A percentile compares a stretch with the other conserved stretches of the same genome.
Evolutionary conservation across 2,888 invertebrate species (phyloP).

Genomic region (Apodemia duryi): DNA sequence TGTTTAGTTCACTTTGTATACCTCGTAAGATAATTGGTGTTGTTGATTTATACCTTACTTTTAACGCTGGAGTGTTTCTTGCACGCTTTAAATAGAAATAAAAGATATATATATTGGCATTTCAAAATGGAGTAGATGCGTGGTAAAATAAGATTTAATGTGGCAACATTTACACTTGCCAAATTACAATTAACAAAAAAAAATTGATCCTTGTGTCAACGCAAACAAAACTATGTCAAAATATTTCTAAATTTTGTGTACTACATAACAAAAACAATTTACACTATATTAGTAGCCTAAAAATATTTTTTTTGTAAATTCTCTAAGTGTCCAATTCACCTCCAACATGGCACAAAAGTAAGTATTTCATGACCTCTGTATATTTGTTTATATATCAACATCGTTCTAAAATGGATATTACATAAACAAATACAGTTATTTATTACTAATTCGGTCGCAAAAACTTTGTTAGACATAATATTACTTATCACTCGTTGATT

Average conservation of each 20-base stretch:
- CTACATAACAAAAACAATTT: constrained; percentile 48
- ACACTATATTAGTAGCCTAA: constrained; percentile 50
- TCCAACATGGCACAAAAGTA: constrained; percentile 69
- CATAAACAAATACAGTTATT: constrained; percentile 41
- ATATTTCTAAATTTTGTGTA: constrained; percentile 70
- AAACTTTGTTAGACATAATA: neutral
- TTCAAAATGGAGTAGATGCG: too few relatives aligned
- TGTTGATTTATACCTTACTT: too few relatives aligned
- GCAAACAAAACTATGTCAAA: constrained; percentile 76
- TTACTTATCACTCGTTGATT: neutral
- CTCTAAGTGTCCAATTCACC: constrained; percentile 40
- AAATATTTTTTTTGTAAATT: constrained; percentile 49
- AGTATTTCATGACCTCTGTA: constrained; percentile 40
- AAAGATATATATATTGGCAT: too few relatives aligned
- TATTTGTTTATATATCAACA: constrained; percentile 47
- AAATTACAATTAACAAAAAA: constrained; percentile 17
- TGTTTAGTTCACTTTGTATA: constrained; percentile 16
- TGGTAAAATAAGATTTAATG: neutral
- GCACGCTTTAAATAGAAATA: too few relatives aligned
- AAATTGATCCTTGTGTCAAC: constrained; percentile 59
- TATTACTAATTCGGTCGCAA: neutral
- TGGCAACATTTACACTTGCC: neutral
- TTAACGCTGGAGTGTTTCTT: too few relatives aligned
- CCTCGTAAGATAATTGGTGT: too few relatives aligned
- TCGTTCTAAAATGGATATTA: constrained; percentile 38